Evolutionary conservation across 37 sponge, comb jelly and placozoan species (phyloP).

Genomic region (Aphrocallistes beatrix): DNA sequence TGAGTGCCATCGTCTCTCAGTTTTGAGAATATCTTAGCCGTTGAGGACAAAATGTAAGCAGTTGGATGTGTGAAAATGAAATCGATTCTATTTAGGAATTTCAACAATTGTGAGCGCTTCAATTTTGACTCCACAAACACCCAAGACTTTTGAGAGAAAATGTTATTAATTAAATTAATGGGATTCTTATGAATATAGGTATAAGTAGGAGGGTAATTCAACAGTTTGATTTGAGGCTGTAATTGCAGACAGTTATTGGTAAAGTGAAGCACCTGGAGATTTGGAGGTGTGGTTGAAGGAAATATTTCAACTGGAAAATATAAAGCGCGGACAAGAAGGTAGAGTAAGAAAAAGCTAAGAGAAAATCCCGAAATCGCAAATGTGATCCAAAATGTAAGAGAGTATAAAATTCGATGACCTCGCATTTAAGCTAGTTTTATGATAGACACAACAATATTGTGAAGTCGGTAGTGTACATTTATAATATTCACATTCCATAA

Average conservation of each 20-base stretch:
- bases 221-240: background rate
- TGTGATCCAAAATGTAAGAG: background rate
- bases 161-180: background rate
- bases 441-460: too few species aligned
- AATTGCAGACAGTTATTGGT: too few species aligned
- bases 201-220: background rate
- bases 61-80: background rate
- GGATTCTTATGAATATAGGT: background rate
- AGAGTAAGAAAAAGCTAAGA: background rate
- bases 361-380: background rate
- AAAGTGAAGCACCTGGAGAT: too few species aligned
- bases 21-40: background rate
- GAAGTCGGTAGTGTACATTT: too few species aligned
- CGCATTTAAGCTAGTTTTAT: background rate
- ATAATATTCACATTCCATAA: too few species aligned
- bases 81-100: background rate
- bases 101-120: background rate
- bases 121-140: background rate
- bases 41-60: background rate
- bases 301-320: background rate
- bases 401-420: background rate
- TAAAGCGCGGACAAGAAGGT: background rate
- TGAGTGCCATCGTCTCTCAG: conserved; percentile 14
- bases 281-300: background rate
- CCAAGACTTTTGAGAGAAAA: background rate